These are phyloP conservation scores for Protonibea diacanthus DNA, from an alignment of 2,797 vertebrate genomes.

Conservation along the genomic window DNA sequence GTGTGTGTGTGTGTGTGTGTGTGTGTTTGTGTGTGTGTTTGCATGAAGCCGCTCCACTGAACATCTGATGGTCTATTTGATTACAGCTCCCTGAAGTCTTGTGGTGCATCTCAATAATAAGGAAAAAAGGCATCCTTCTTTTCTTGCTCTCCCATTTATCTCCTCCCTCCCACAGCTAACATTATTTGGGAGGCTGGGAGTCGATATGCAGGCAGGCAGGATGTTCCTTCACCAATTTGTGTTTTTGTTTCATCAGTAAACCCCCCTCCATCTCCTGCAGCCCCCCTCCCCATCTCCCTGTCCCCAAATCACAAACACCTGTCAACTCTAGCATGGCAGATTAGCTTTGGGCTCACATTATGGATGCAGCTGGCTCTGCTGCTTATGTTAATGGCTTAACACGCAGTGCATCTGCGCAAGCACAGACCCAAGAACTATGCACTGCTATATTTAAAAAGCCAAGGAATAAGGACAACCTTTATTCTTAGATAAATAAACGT, in stretches of 20 bases:
- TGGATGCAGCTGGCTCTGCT: conserved; percentile 50
- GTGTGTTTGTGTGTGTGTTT: conserved; percentile 18
- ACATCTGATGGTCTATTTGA: conserved; percentile 61
- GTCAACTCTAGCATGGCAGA: conserved; percentile 56
- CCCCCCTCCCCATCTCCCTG: background rate
- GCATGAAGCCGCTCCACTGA: conserved; percentile 44
- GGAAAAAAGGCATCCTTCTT: conserved; percentile 18
- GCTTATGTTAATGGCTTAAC: conserved; percentile 48
- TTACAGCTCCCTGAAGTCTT: conserved; percentile 55
- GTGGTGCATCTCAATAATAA: conserved; percentile 52
- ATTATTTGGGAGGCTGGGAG: conserved; percentile 17
- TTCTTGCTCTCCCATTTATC: conserved; percentile 11
- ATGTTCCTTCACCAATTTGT: conserved; percentile 33
- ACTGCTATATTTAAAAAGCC: conserved; percentile 21
- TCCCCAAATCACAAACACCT: conserved; percentile 66
- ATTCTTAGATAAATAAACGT: background rate
- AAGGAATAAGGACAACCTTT: conserved; percentile 18
- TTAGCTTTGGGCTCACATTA: conserved; percentile 53
- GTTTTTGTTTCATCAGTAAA: conserved; percentile 41
- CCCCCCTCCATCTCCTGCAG: conserved; percentile 6
- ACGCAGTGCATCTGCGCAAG: conserved; percentile 7
- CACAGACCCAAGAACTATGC: conserved; percentile 27
- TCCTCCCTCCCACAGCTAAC: conserved; percentile 10
- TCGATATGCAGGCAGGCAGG: conserved; percentile 3
- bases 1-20: background rate